phyloP scores from a whole-genome alignment of 2,113 vertebrate genomes.

The Python bivittatus region DNA sequence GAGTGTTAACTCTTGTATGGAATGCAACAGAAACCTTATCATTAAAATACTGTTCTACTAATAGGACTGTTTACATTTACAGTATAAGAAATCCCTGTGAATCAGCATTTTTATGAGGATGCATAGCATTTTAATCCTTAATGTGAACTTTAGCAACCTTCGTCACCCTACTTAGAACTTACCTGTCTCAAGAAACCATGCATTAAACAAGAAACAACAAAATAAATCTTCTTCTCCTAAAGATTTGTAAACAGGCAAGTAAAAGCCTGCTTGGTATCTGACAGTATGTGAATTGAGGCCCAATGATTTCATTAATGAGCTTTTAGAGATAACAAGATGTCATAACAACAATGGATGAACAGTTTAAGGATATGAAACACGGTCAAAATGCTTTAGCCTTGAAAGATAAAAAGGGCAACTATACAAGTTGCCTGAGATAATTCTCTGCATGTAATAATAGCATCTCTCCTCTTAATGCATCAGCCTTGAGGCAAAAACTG shows the following conservation, averaged over 20 bases:
- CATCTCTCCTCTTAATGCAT: constrained; percentile 25
- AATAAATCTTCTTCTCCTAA: background rate
- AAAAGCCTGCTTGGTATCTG: background rate
- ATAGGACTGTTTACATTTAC: background rate
- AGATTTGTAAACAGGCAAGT: constrained; percentile 1
- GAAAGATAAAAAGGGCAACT: constrained; percentile 56
- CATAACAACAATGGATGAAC: constrained; percentile 47
- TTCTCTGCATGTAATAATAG: constrained; percentile 30
- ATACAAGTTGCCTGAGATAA: constrained; percentile 28
- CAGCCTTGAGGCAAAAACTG: background rate
- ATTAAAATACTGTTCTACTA: background rate
- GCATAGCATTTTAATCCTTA: background rate
- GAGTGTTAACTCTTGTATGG: background rate
- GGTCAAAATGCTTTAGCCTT: background rate
- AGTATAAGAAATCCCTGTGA: background rate
- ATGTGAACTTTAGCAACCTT: background rate
- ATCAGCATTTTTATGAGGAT: background rate
- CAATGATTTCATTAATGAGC: constrained; percentile 38
- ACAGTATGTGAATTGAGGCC: constrained; percentile 29
- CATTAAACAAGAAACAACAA: background rate
- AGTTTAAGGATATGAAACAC: constrained; percentile 49
- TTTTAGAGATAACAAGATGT: constrained; percentile 33
- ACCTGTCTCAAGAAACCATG: background rate
- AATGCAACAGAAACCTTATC: background rate
- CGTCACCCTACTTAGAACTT: background rate